Evolutionary conservation across 37 sponge, comb jelly and placozoan species (phyloP), one percentile per base, ranked within the genome.

Genomic region (Tethya wilhelma): DNA sequence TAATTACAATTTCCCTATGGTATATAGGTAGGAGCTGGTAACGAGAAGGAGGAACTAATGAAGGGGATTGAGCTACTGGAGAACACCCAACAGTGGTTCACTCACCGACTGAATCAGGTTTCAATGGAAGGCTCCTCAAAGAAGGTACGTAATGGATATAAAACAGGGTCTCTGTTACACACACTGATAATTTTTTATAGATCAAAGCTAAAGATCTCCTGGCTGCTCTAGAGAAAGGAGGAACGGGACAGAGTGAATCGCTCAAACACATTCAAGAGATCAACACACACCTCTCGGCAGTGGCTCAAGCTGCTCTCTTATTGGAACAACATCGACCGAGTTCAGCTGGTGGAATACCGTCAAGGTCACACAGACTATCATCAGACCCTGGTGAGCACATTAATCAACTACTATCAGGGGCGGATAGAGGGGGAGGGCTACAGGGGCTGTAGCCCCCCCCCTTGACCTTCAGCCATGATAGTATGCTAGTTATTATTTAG

Each of bases 1-100:
- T 25, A 30, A n/a, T n/a, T n/a, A n/a, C n/a, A n/a, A n/a, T 8
- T 11, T 64, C 22, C 53, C 64, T n/a, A 11, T 62, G 19, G 64
- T 28, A 25, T 9, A 28, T 62, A 25, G n/a, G 29, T 62, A 9
- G 30, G 8, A 25, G 64, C 20, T 33, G 44, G 44, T 2, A 1
- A 72, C 33, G 79, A 79, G 79, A 79, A 34, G 69, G 79, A 79
- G 39, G 79, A 79, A 58, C 57, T 79, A 1, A 2, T 79, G 26
- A 68, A 45, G 26, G 79, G 79, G 33, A 6, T 66, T 12, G 79
- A 79, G 79, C n/a, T 79, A 25, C 37, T 79, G 38, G 56, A 79
- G 40, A 65, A 23, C 38, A 79, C 79, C 7, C 38, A 37, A 9
- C 55, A 56, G 56, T 79, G 79, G 79, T 79, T 68, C 56, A 64